A percentile compares a stretch with the other conserved stretches of the same genome.
These are phyloP conservation scores for Solea solea DNA, from an alignment of 2,113 vertebrate genomes.

Conservation along the genomic window DNA sequence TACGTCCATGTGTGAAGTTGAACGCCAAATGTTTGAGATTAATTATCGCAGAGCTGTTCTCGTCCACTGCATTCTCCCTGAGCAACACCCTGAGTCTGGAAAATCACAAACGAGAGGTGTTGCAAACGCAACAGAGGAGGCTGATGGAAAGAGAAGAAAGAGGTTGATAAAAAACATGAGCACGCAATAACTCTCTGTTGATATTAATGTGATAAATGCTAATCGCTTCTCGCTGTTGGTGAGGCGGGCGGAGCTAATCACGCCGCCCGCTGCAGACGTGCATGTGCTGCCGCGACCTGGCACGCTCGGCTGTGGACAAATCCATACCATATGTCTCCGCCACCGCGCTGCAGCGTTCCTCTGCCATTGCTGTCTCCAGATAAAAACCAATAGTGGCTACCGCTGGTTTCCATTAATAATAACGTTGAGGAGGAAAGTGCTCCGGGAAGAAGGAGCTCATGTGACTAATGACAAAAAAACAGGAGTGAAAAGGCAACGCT, in stretches of 20 bases:
- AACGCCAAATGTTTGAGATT: conserved; percentile 70
- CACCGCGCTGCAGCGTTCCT: conserved; percentile 55
- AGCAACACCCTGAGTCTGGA: conserved; percentile 58
- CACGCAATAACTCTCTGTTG: conserved; percentile 38
- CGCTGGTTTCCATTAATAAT: conserved; percentile 74
- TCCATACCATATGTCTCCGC: conserved; percentile 73
- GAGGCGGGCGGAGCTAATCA: conserved; percentile 42
- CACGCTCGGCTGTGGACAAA: conserved; percentile 57
- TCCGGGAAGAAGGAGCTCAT: conserved; percentile 5
- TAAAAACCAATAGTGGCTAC: conserved; percentile 63
- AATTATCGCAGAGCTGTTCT: conserved; percentile 62
- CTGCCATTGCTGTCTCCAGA: conserved; percentile 47
- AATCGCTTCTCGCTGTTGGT: conserved; percentile 43
- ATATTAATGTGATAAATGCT: conserved; percentile 64
- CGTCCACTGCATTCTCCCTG: conserved; percentile 33
- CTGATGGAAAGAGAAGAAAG: conserved; percentile 29
- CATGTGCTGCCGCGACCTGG: conserved; percentile 41
- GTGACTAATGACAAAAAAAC: conserved; percentile 56
- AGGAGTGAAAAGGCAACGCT: conserved; percentile 50
- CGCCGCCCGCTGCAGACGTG: conserved; percentile 26
- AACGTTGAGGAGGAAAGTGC: conserved; percentile 19
- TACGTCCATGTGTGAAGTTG: conserved; percentile 65
- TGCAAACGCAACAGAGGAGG: conserved; percentile 46
- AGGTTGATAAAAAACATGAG: conserved; percentile 26
- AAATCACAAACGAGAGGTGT: conserved; percentile 59